A percentile compares a stretch with the other conserved stretches of the same genome.
Evolutionary conservation across 2,888 invertebrate genomes (phyloP).

Genomic region (Onchidella celtica): DNA sequence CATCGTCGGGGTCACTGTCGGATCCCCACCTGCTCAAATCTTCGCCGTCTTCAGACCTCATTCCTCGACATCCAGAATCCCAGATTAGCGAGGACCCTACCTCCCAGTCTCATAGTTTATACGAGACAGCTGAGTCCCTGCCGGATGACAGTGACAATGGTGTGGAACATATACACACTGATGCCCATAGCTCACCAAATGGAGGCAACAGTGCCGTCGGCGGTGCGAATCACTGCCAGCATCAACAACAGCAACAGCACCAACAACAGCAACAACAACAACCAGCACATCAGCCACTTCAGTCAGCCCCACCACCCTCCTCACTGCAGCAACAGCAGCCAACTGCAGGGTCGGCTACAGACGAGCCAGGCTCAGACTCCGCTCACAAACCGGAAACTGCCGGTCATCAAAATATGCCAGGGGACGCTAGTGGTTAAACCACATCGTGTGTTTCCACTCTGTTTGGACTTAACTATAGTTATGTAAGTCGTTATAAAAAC

Average conservation of each 20-base stretch:
- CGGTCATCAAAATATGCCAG: neutral
- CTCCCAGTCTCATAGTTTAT: slow-evolving; percentile 44
- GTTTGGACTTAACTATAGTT: neutral
- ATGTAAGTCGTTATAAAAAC: no score
- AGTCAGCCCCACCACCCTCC: neutral
- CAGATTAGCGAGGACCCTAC: slow-evolving; percentile 41
- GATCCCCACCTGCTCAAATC: slow-evolving; percentile 43
- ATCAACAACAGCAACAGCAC: slow-evolving; percentile 14
- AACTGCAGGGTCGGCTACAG: neutral
- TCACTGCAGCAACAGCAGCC: no score
- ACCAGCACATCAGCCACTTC: neutral
- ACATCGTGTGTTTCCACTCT: neutral
- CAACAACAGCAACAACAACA: slow-evolving; percentile 33
- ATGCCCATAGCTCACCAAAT: neutral
- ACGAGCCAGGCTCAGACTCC: neutral
- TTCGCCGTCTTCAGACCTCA: slow-evolving; percentile 45
- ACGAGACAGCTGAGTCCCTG: slow-evolving; percentile 46
- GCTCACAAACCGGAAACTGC: neutral
- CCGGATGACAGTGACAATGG: slow-evolving; percentile 47
- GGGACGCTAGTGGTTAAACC: slow-evolving; percentile 14
- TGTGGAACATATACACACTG: slow-evolving; percentile 10
- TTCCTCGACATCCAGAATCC: slow-evolving; percentile 27
- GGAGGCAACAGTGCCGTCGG: neutral
- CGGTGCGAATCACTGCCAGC: slow-evolving; percentile 15
- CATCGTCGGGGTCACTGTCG: slow-evolving; percentile 41